phyloP scores from a whole-genome alignment of 1,140 invertebrate species.

The Phymastichus coffea region DNA sequence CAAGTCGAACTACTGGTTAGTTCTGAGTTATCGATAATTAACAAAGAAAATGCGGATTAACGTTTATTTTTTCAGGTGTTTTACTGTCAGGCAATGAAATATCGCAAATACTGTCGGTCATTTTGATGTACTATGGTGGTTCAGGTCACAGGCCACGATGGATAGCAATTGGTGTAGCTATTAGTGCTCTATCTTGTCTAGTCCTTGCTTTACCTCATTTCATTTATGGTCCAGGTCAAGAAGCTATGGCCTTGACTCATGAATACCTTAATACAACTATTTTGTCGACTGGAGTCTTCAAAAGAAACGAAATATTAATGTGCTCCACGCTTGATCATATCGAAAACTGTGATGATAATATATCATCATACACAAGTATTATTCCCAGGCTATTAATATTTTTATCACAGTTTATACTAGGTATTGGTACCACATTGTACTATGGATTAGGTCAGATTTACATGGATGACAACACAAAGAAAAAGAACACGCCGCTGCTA shows the following conservation, averaged over 20 bases:
- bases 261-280: slow-evolving; percentile 51
- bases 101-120: slow-evolving; percentile 65
- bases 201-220: slow-evolving; percentile 68
- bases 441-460: slow-evolving; percentile 70
- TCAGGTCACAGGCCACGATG: slow-evolving; percentile 63
- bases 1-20: slow-evolving; percentile 67
- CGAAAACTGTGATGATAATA: slow-evolving; percentile 54
- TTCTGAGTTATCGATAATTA: background rate
- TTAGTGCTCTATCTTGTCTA: slow-evolving; percentile 66
- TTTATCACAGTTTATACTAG: slow-evolving; percentile 68
- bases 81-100: slow-evolving; percentile 72
- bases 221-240: slow-evolving; percentile 66
- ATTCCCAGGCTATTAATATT: slow-evolving; percentile 66
- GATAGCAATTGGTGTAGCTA: slow-evolving; percentile 65
- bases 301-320: slow-evolving; percentile 34
- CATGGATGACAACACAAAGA: slow-evolving; percentile 70
- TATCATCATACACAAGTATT: slow-evolving; percentile 50
- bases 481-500: slow-evolving; percentile 66
- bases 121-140: slow-evolving; percentile 63
- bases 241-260: slow-evolving; percentile 54
- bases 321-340: slow-evolving; percentile 34
- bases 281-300: slow-evolving; percentile 23
- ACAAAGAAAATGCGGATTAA: no score
- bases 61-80: slow-evolving; percentile 56
- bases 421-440: slow-evolving; percentile 69